Base-by-base conservation (phyloP, 2,888 invertebrate genomes). In the Diplolepis rosae region DNA sequence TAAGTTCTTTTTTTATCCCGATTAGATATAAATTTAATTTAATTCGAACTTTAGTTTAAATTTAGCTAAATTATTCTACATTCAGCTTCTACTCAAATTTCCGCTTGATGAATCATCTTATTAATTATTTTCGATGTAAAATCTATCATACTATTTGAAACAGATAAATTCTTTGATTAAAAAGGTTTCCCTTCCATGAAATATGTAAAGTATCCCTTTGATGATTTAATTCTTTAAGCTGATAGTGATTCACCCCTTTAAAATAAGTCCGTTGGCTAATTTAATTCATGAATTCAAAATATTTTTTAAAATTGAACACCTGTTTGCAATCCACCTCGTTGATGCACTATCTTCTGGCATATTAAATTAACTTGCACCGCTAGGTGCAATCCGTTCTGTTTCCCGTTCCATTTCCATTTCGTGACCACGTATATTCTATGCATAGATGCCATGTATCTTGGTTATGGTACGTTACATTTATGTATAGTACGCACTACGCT, bases 381-480 rank as follows among this genome's bases (percentile, higher is more conserved):
- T 72, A 73, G 73, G 66, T 50, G 74, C 74, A 72, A 77, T 75
- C 69, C 78, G 79, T 77, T 78, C 76, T 65, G 71, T 69, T 74
- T 74, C 74, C 76, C 74, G 93, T 93, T 89, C 80, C 90, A 70
- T 89, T 92, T 69, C 90, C 90, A 69, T 93, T 93, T 86, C 91
- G 91, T 69, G 85, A 93, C 71, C 91, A 93, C n/a, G 93, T 93
- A 72, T 70, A 56, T 61, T 68, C 69, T 72, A 72, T 71, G 56
- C 45, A 72, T 70, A 73, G 70, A 70, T 76, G 51, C 71, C 65
- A 72, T 74, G 74, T 72, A 72, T 67, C 74, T 76, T 71, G 76
- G 79, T 80, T 78, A 79, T 69, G 82, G 73, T 77, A 79, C 68
- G 77, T 71, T 77, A 76, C 72, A 75, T 73, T 70, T 65, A 73